These are phyloP conservation scores for Ochropleura plecta DNA, from an alignment of 2,888 invertebrate genomes.

Conservation along the genomic window DNA sequence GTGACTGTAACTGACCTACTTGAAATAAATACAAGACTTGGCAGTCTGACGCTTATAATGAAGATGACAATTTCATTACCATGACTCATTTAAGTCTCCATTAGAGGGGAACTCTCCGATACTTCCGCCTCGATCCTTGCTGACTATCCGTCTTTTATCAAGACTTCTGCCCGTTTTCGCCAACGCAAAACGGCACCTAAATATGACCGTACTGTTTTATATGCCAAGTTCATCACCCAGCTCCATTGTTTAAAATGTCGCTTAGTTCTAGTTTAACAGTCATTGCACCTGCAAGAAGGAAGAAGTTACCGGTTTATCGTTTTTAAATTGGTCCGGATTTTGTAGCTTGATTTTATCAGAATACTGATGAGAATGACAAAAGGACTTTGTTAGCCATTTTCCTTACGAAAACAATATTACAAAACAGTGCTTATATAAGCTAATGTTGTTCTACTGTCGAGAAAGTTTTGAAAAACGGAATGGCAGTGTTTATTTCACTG, in stretches of 20 bases:
- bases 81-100: background rate
- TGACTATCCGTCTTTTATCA: background rate
- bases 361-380: constrained; percentile 7
- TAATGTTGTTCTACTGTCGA: no score
- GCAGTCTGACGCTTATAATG: no score
- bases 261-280: background rate
- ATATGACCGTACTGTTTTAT: background rate
- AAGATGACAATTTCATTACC: no score
- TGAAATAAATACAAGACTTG: no score
- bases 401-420: background rate
- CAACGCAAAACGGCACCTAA: background rate
- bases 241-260: background rate
- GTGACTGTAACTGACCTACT: no score
- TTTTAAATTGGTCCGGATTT: background rate
- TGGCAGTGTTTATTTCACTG: no score
- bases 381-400: background rate
- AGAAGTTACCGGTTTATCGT: background rate
- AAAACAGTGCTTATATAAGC: no score
- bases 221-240: background rate
- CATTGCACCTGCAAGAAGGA: background rate
- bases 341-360: background rate
- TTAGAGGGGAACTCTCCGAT: background rate
- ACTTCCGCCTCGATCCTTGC: background rate
- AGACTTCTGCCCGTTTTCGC: background rate
- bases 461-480: no score